Evolutionary conservation across 2,888 invertebrate genomes (phyloP).

Genomic region (Hecatera dysodea): DNA sequence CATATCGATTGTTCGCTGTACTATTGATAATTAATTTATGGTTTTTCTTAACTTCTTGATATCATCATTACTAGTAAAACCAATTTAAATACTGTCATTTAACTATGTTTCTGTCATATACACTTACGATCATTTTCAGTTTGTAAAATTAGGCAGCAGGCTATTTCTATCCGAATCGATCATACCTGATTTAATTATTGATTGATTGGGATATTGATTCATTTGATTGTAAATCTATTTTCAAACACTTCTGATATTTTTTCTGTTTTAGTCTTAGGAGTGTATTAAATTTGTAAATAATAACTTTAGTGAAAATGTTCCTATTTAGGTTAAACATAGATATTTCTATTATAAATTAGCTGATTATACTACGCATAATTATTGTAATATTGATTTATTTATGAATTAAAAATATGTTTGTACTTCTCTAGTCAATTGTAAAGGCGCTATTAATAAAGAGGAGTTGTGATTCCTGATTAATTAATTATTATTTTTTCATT

Average conservation of each 20-base stretch:
- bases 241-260: neutral
- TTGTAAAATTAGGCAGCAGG: neutral
- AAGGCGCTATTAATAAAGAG: constrained; percentile 85
- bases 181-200: neutral
- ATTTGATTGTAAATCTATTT: neutral
- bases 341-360: constrained; percentile 33
- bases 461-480: constrained; percentile 79
- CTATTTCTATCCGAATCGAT: neutral
- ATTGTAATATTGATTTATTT: constrained; percentile 83
- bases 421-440: constrained; percentile 86
- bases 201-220: neutral
- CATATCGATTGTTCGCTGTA: constrained; percentile 14
- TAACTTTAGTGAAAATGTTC: constrained; percentile 72
- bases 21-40: neutral
- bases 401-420: constrained; percentile 70
- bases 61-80: neutral
- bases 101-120: neutral
- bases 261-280: constrained; percentile 2
- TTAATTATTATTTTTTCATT: constrained; percentile 57
- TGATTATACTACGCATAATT: constrained; percentile 39
- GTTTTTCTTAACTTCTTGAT: neutral
- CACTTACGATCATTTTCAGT: neutral
- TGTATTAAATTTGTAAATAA: constrained; percentile 67
- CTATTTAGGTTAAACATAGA: constrained; percentile 70
- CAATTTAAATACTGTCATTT: neutral